Base-by-base conservation (phyloP, 2,888 invertebrate genomes). In the Oscheius onirici region DNA sequence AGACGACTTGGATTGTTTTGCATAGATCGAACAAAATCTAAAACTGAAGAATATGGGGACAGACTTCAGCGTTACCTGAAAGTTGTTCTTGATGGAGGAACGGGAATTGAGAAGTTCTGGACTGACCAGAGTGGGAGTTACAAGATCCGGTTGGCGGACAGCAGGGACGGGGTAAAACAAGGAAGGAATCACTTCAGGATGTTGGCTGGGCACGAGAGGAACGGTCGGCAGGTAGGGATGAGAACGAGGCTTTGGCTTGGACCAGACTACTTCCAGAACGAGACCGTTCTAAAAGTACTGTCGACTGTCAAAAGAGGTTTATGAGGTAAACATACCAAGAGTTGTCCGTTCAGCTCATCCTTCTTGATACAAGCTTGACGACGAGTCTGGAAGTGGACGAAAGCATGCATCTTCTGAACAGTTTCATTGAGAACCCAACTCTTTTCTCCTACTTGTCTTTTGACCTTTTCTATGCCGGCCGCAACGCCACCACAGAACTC, bases 401-500 rank as follows among this genome's bases (percentile, higher is more conserved):
- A 69, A 2, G 69, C 69, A 28, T 58, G 57, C 58, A 51, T 60
- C 26, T 69, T 69, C 22, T 34, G 3, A 34, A 34, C 34, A 34
- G 5, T 34, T 8, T 8, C 34, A 34, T 6, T 34, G 8, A 3
- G 3, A 34, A 34, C 34, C 3, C 3, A 34, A 34, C 5, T 34
- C 3, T 6, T 34, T 8, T 34, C 5, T 6, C 8, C 8, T 34
- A 34, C 34, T 8, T 69, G 69, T 22, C 41, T 41, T 20, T 69
- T 69, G 17, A 69, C 69, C 26, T 69, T 69, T 6, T 51, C 54
- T 5, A 69, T 58, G 22, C 69, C 69, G 11, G 51, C 54, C 44
- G 57, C 24, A 3, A 34, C 6, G 1, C 69, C 69, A 8, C 69
- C 69, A 28, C 40, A 69, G 20, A 52, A 60, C n/a, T 60, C 20